Evolutionary conservation across 2,888 invertebrate species (phyloP).

Genomic region (Oxytorus armatus): DNA sequence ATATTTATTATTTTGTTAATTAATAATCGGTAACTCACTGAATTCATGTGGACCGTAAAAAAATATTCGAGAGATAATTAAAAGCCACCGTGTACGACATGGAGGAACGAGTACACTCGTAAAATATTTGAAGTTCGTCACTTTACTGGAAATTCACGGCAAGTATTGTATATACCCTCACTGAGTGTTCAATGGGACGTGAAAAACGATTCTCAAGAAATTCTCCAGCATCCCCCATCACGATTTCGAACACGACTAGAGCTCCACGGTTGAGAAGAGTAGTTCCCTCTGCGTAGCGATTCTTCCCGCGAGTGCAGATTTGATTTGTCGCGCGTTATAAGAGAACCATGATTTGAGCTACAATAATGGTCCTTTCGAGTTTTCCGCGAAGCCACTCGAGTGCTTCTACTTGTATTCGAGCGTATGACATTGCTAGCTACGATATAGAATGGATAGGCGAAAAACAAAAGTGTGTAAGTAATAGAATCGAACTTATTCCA

Average conservation of each 20-base stretch:
- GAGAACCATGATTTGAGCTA: slow-evolving; percentile 77
- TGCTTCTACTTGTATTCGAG: slow-evolving; percentile 63
- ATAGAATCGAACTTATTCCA: not conserved
- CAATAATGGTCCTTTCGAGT: slow-evolving; percentile 78
- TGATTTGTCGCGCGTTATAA: slow-evolving; percentile 78
- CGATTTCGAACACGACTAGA: slow-evolving; percentile 72
- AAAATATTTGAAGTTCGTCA: not conserved
- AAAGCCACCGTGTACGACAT: not conserved
- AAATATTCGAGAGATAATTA: not conserved
- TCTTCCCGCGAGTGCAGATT: slow-evolving; percentile 72
- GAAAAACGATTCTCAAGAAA: slow-evolving; percentile 73
- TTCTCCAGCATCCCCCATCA: slow-evolving; percentile 72
- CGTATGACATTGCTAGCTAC: not conserved
- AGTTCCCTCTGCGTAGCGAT: slow-evolving; percentile 58
- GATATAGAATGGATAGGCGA: not conserved
- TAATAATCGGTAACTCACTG: too few species aligned
- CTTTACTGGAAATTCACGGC: not conserved
- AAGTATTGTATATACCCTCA: not conserved
- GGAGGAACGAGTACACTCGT: too few species aligned
- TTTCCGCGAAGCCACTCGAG: slow-evolving; percentile 74
- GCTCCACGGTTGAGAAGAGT: slow-evolving; percentile 39
- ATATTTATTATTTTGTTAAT: too few species aligned
- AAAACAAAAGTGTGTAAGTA: not conserved
- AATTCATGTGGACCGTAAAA: not conserved
- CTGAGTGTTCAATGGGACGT: slow-evolving; percentile 78